A percentile compares a stretch with the other conserved stretches of the same genome.
These are phyloP conservation scores for Ptychoptera albimana DNA, from an alignment of 2,888 invertebrate species.

Conservation along the genomic window DNA sequence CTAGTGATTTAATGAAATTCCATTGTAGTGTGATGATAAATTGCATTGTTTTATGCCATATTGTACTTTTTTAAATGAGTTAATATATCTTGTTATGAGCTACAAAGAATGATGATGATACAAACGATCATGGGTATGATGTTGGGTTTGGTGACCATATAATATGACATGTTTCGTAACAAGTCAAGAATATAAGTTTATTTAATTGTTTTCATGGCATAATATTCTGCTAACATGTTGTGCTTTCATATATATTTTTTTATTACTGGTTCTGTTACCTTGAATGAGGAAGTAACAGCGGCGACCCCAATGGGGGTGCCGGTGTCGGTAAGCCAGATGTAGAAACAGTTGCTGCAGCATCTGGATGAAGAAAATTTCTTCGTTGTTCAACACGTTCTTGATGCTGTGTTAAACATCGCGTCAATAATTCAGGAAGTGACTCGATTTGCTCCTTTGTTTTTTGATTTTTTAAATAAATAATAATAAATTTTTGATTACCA, in stretches of 20 bases:
- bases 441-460: constrained; percentile 58
- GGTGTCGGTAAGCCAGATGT: constrained; percentile 25
- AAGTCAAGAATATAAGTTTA: no score
- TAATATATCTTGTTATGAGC: no score
- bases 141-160: no score
- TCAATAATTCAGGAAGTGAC: constrained; percentile 66
- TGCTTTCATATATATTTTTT: not conserved
- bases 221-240: no score
- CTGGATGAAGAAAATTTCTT: constrained; percentile 75
- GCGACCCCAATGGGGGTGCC: constrained; percentile 32
- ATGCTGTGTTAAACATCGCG: constrained; percentile 55
- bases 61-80: no score
- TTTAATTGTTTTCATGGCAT: no score
- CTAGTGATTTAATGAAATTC: no score
- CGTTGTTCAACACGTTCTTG: constrained; percentile 70
- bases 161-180: no score
- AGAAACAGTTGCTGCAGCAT: constrained; percentile 52
- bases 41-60: no score
- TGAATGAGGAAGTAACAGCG: constrained; percentile 39
- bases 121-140: no score
- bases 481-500: not conserved
- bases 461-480: not conserved
- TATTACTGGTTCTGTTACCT: constrained; percentile 28
- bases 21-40: no score
- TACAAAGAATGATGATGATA: no score